Evolutionary conservation across 2,888 invertebrate genomes (phyloP).

Genomic region (Achlya flavicornis): DNA sequence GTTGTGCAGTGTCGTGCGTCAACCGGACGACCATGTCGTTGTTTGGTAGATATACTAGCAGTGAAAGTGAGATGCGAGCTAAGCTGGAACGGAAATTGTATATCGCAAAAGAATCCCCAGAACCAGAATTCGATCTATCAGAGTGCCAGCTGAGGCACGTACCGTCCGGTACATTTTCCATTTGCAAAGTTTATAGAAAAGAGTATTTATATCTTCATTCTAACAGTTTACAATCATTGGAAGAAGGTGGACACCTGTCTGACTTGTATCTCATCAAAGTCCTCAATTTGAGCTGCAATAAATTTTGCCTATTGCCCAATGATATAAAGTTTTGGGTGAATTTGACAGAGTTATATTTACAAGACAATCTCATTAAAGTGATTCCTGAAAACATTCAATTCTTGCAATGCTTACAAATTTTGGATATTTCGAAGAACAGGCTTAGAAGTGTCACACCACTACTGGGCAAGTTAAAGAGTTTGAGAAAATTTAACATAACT

Average conservation of each 20-base stretch:
- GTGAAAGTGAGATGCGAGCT: conserved; percentile 56
- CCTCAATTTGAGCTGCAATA: conserved; percentile 87
- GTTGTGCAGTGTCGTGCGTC: conserved; percentile 74
- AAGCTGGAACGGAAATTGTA: conserved; percentile 75
- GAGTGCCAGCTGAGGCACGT: conserved; percentile 89
- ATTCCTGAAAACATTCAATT: conserved; percentile 88
- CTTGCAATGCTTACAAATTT: conserved; percentile 85
- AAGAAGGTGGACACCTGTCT: conserved; percentile 88
- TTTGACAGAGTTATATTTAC: conserved; percentile 89
- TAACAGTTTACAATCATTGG: conserved; percentile 87
- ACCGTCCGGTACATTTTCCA: conserved; percentile 90
- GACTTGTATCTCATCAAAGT: conserved; percentile 87
- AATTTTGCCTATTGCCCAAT: conserved; percentile 85
- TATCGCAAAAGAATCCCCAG: conserved; percentile 88
- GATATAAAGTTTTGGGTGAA: conserved; percentile 86
- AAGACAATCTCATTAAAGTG: conserved; percentile 87
- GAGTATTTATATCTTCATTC: conserved; percentile 86
- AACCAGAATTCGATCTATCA: conserved; percentile 91
- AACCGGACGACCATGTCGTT: conserved; percentile 72
- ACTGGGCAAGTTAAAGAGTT: conserved; percentile 85
- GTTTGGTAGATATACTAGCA: conserved; percentile 62
- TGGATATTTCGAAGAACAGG: conserved; percentile 89
- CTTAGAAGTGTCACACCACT: conserved; percentile 85
- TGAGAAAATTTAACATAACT: conserved; percentile 85
- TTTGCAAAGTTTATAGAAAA: conserved; percentile 93